phyloP scores from a whole-genome alignment of 2,113 vertebrate genomes.

The Malurus melanocephalus region DNA sequence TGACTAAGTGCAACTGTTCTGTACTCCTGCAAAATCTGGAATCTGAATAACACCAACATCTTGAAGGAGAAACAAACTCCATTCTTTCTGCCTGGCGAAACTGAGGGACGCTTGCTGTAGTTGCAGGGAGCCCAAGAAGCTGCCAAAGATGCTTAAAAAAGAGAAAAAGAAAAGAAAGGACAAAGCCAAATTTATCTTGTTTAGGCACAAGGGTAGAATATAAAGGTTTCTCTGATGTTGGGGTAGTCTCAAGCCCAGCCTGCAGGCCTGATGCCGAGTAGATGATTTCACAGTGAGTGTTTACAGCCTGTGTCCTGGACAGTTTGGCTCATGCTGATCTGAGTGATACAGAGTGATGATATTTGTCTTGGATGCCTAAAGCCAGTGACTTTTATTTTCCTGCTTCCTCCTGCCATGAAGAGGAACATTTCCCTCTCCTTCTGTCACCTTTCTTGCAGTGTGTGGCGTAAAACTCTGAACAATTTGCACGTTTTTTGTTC shows the following conservation, averaged over 20 bases:
- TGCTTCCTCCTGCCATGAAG: neutral
- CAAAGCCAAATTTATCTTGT: neutral
- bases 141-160: neutral
- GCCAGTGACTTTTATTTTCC: neutral
- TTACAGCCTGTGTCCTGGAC: neutral
- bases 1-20: fast-evolving
- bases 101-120: neutral
- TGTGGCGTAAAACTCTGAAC: fast-evolving
- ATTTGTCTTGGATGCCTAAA: neutral
- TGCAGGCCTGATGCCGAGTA: neutral
- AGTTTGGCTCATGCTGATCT: neutral
- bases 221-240: neutral
- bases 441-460: neutral
- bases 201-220: neutral
- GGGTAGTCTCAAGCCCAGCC: neutral
- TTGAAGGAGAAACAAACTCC: neutral
- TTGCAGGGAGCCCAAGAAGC: neutral
- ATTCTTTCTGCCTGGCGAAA: neutral
- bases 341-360: neutral
- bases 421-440: neutral
- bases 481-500: neutral
- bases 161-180: neutral
- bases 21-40: neutral
- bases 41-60: no score
- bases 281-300: neutral